Conservation (phyloP, 2,113 vertebrate species). For the Uria lomvia region DNA sequence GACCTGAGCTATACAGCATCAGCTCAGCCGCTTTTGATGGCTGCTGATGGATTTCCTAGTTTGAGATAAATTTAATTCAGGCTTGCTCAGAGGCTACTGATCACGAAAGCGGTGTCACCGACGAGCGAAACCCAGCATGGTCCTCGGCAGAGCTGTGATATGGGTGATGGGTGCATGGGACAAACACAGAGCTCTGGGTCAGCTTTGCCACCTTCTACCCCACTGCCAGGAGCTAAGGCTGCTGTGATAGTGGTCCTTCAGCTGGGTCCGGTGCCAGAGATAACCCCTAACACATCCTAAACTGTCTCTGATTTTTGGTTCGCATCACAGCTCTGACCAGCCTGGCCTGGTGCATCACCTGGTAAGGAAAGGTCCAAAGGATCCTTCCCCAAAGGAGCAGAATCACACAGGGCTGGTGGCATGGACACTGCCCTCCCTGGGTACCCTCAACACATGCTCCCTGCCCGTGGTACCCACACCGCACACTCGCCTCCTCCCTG, state of each 20-base stretch:
- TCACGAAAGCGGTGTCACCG: not conserved
- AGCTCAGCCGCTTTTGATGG: not conserved
- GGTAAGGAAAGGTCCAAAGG: not conserved
- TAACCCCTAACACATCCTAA: not conserved
- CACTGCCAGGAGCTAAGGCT: not conserved
- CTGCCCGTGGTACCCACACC: accelerated
- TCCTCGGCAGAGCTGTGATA: accelerated
- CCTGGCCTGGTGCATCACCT: not conserved
- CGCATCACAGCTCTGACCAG: not conserved
- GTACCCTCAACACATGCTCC: not conserved
- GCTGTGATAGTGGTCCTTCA: not conserved
- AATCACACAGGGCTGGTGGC: not conserved
- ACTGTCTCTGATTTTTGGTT: accelerated
- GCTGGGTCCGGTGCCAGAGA: not conserved
- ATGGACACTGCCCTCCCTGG: accelerated
- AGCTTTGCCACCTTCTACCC: not conserved
- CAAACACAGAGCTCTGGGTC: accelerated
- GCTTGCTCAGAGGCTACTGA: not conserved
- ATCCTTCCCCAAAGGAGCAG: not conserved
- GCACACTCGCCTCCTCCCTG: not conserved
- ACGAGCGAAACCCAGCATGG: not conserved
- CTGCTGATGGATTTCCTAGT: slow-evolving; percentile 5
- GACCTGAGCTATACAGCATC: slow-evolving; percentile 7
- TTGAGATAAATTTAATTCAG: not conserved
- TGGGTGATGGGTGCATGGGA: accelerated